Percentiles rank a stretch among this genome's conserved stretches.
Evolutionary conservation across 2,797 vertebrate genomes (phyloP).

Genomic region (Gambusia yucatana): DNA sequence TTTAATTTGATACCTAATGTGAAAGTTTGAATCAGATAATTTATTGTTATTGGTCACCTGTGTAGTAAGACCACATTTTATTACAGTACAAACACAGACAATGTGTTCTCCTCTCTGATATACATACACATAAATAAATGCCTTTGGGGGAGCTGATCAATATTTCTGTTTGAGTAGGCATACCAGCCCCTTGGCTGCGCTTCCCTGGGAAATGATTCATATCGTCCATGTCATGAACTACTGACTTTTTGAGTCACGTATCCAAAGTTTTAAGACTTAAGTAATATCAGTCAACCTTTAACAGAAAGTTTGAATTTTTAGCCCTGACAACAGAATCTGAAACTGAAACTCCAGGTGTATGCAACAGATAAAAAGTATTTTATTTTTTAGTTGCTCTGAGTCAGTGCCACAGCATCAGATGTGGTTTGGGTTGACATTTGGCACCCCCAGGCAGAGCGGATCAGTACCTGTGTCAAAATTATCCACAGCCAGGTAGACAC

Average conservation of each 20-base stretch:
- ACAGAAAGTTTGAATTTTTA: neutral
- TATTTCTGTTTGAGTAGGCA: neutral
- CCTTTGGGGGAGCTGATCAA: neutral
- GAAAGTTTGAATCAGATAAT: neutral
- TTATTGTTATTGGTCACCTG: neutral
- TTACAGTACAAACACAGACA: neutral
- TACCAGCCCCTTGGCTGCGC: neutral
- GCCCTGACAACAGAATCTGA: neutral
- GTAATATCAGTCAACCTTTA: neutral
- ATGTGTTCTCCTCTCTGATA: neutral
- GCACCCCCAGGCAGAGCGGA: constrained; percentile 4
- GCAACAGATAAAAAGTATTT: neutral
- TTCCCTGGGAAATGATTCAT: neutral
- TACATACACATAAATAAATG: neutral
- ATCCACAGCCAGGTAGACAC: constrained; percentile 35
- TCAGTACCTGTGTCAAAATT: constrained; percentile 4
- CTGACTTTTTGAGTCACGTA: neutral
- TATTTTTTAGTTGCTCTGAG: neutral
- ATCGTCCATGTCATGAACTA: neutral
- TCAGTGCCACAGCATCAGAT: neutral
- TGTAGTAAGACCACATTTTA: neutral
- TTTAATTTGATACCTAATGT: neutral
- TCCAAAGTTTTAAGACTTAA: neutral
- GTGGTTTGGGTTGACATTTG: neutral
- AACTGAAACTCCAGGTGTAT: neutral